Base-by-base conservation (phyloP, 2,113 vertebrate species). In the Myotis brandtii region DNA sequence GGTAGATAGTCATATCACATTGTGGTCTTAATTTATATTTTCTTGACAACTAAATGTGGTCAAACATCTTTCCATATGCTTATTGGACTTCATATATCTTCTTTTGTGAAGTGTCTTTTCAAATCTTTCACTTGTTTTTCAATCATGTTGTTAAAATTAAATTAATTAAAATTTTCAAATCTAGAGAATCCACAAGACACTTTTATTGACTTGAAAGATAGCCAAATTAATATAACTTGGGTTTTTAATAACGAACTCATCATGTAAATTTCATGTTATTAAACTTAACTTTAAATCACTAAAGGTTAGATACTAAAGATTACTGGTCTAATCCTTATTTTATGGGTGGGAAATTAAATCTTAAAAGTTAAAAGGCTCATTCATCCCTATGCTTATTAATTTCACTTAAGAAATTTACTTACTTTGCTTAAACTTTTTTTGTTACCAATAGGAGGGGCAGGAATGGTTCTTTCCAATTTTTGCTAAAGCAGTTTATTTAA, bases 11-110 rank as follows among this genome's bases (percentile, higher is more conserved):
- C 3, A 0, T 92, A n/a, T 59, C 37, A 70, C 30, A 21, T 12
- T 67, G 1, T 96, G 30, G 21, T 79, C 95, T 96, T 89, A 34
- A 73, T 73, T 91, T 91, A 20, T 86, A 20, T 89, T 77, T 92
- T 50, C n/a, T 73, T 85, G 77, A 34, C 25, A 66, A 77, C 9
- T 79, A 56, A 76, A 18, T 52, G 30, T 66, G 48, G 8, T 56
- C 37, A 13, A 23, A 48, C 16, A 46, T 79, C 32, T 70, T 93
- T 82, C 80, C 48, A 20, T 40, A 32, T 52, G 84, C 48, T 89
- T 37, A 32, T 52, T 85, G 66, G 66, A 50, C 25, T 84, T 64
- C 2, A 1, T 43, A 12, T 64, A 40, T 89, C 10, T 76, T 92
- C 32, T 81, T 81, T 92, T 32, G 14, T 89, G 11, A 91, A 73